These are phyloP conservation scores for Drosophila ficusphila DNA, from an alignment of 1,140 invertebrate genomes.

Conservation along the genomic window DNA sequence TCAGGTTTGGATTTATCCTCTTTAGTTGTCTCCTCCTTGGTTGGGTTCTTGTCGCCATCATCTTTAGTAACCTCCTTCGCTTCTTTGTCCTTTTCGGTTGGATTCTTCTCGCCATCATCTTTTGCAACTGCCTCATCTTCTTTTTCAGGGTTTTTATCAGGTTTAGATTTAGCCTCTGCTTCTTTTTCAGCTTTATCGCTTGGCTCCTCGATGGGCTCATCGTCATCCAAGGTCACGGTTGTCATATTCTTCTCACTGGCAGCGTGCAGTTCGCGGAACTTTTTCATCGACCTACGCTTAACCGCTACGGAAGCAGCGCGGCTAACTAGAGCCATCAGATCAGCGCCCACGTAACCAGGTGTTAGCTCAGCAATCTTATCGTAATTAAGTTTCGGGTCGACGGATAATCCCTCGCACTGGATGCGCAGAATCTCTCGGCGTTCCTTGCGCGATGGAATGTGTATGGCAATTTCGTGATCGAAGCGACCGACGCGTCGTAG, in stretches of 20 bases:
- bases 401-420: slow-evolving; percentile 88
- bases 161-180: not conserved
- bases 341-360: slow-evolving; percentile 98
- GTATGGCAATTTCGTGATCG: slow-evolving; percentile 96
- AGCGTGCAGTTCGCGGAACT: slow-evolving; percentile 69
- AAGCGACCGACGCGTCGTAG: slow-evolving; percentile 95
- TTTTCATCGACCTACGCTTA: slow-evolving; percentile 85
- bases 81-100: slow-evolving; percentile 5
- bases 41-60: not conserved
- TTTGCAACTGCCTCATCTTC: slow-evolving; percentile 5
- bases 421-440: slow-evolving; percentile 91
- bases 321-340: slow-evolving; percentile 93
- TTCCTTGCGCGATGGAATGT: slow-evolving; percentile 94
- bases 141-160: slow-evolving; percentile 11
- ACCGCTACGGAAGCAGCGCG: slow-evolving; percentile 95
- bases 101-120: not conserved
- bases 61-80: slow-evolving; percentile 1
- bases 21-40: not conserved
- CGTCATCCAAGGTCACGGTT: slow-evolving; percentile 77
- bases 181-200: not conserved
- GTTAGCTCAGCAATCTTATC: slow-evolving; percentile 91
- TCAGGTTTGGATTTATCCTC: not conserved
- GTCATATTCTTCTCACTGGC: slow-evolving; percentile 72
- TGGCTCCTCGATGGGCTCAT: slow-evolving; percentile 50
- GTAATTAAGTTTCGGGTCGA: slow-evolving; percentile 90